Evolutionary conservation across 2,888 invertebrate species (phyloP).

Genomic region (Pristionchus exspectatus): DNA sequence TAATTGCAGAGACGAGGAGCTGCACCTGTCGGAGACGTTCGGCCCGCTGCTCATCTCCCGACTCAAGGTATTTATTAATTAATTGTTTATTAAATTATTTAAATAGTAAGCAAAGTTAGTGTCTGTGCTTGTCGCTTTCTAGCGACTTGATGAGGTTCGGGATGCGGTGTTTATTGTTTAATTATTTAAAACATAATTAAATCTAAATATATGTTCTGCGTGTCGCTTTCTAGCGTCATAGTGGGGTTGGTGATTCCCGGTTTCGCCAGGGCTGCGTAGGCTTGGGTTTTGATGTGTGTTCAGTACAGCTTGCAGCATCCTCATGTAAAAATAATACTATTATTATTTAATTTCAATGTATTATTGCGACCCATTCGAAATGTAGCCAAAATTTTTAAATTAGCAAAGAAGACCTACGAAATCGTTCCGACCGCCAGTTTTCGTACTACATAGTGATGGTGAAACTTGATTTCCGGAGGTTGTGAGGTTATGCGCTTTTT

Average conservation of each 20-base stretch:
- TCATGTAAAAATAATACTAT: neutral
- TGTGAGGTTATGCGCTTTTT: no score
- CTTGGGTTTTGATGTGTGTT: neutral
- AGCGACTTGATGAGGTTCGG: neutral
- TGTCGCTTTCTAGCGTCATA: neutral
- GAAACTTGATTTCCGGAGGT: no score
- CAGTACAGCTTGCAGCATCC: neutral
- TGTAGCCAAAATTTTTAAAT: no score
- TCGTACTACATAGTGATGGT: no score
- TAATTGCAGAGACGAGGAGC: conserved; percentile 85
- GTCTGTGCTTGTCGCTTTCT: neutral
- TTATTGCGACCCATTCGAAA: no score
- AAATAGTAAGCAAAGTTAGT: neutral
- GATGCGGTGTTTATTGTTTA: no score
- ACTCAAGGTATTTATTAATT: conserved; percentile 80
- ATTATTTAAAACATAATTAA: no score
- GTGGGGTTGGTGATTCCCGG: neutral
- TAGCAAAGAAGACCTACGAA: no score
- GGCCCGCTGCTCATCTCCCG: conserved; percentile 93
- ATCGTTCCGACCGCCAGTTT: no score
- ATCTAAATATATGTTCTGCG: no score
- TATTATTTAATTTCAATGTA: neutral
- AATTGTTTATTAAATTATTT: no score
- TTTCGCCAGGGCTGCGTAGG: neutral
- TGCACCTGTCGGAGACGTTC: conserved; percentile 90